phyloP scores from a whole-genome alignment of 2,113 vertebrate species.

The Sapayoa aenigma region DNA sequence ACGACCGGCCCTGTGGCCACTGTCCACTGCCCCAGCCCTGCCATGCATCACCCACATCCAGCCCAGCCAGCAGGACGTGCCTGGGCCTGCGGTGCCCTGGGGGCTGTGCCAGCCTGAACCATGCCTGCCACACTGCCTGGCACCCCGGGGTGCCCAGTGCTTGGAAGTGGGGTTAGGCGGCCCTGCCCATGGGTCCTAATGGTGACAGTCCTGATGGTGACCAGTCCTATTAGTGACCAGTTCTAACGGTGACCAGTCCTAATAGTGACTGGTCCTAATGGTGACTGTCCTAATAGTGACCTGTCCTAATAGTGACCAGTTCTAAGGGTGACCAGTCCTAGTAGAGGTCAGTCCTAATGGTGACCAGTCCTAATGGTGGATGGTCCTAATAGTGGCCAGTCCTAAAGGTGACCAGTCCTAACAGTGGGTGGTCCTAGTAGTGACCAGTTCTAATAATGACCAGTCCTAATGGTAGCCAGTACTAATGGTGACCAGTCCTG shows the following conservation, averaged over 20 bases:
- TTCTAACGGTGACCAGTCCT: fast-evolving
- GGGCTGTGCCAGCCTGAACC: neutral
- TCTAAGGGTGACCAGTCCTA: fast-evolving
- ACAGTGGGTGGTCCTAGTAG: fast-evolving
- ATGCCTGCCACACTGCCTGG: fast-evolving
- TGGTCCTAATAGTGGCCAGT: fast-evolving
- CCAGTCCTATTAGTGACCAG: neutral
- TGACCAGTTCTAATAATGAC: fast-evolving
- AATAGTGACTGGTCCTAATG: neutral
- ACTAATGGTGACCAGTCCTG: fast-evolving
- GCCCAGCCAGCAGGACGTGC: fast-evolving
- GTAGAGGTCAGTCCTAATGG: fast-evolving
- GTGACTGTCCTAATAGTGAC: fast-evolving
- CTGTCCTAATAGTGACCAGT: neutral
- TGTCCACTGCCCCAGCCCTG: neutral
- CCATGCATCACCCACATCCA: fast-evolving
- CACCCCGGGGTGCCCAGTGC: fast-evolving
- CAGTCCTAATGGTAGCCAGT: fast-evolving
- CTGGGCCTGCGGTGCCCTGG: fast-evolving
- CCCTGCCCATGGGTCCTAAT: no score
- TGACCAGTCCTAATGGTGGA: fast-evolving
- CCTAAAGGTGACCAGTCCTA: neutral
- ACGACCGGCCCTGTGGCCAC: fast-evolving
- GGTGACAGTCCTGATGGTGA: fast-evolving
- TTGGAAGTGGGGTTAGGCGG: fast-evolving